Evolutionary conservation across 2,888 invertebrate genomes (phyloP).

Genomic region (Platycheirus albimanus): DNA sequence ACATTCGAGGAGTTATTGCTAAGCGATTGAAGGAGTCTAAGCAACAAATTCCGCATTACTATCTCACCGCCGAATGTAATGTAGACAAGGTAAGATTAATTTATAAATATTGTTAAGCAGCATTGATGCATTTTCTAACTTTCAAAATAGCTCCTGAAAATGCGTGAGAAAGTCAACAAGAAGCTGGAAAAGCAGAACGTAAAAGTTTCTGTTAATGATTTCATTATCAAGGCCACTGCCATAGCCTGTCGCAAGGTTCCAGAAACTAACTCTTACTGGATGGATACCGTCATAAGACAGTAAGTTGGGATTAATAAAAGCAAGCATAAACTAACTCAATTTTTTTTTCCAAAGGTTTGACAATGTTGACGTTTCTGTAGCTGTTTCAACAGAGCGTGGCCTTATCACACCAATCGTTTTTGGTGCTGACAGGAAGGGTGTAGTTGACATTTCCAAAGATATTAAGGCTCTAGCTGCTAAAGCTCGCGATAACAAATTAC

Average conservation of each 20-base stretch:
- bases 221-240: slow-evolving; percentile 96
- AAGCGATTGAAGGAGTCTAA: slow-evolving; percentile 94
- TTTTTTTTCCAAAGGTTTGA: slow-evolving; percentile 85
- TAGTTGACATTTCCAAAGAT: slow-evolving; percentile 91
- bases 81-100: slow-evolving; percentile 88
- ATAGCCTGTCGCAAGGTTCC: slow-evolving; percentile 95
- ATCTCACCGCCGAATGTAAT: slow-evolving; percentile 92
- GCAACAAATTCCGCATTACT: slow-evolving; percentile 98
- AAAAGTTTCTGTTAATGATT: slow-evolving; percentile 98
- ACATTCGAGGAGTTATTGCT: slow-evolving; percentile 94
- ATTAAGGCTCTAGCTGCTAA: slow-evolving; percentile 92
- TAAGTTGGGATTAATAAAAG: slow-evolving; percentile 86
- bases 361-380: slow-evolving; percentile 97
- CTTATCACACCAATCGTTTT: slow-evolving; percentile 98
- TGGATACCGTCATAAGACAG: slow-evolving; percentile 96
- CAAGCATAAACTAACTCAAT: not conserved
- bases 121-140: not conserved
- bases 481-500: slow-evolving; percentile 94
- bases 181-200: slow-evolving; percentile 89
- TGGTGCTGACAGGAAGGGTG: slow-evolving; percentile 94
- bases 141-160: slow-evolving; percentile 83
- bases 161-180: slow-evolving; percentile 91
- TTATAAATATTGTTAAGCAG: not conserved
- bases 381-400: slow-evolving; percentile 97
- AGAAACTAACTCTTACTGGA: slow-evolving; percentile 97